phyloP scores from a whole-genome alignment of 2,888 invertebrate genomes.

The Torymus auratus region DNA sequence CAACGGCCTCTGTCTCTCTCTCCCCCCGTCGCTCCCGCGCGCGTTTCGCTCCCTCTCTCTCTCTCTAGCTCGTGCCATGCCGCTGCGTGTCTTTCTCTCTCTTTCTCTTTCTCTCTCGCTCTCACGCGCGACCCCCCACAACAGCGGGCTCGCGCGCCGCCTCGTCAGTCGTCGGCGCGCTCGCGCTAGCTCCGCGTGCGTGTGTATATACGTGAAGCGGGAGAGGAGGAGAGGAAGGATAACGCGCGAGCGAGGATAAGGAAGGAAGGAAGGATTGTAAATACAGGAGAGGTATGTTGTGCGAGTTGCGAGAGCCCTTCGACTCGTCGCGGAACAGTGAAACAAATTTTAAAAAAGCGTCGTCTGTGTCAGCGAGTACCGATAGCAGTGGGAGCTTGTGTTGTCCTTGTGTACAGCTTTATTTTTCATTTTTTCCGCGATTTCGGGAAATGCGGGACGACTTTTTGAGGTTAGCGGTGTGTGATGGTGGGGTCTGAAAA shows the following conservation, averaged over 20 bases:
- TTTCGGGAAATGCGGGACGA: too few species aligned
- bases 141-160: constrained; percentile 60
- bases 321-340: too few species aligned
- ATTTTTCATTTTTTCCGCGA: too few species aligned
- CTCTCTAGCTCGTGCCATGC: background rate
- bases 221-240: constrained; percentile 15
- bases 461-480: too few species aligned
- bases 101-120: background rate
- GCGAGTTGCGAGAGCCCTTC: too few species aligned
- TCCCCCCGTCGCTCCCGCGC: background rate
- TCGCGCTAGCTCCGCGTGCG: background rate
- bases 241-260: constrained; percentile 10
- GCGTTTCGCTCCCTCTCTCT: constrained; percentile 4
- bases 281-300: constrained; percentile 4
- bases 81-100: background rate
- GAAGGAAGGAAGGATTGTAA: too few species aligned
- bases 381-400: too few species aligned
- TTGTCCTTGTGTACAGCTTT: too few species aligned
- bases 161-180: constrained; percentile 64
- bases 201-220: constrained; percentile 31
- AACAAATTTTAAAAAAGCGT: too few species aligned
- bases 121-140: constrained; percentile 53
- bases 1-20: constrained; percentile 9
- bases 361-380: too few species aligned
- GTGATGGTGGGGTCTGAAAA: too few species aligned